Evolutionary conservation across 2,113 vertebrate genomes (phyloP).

Genomic region (Prolemur simus): DNA sequence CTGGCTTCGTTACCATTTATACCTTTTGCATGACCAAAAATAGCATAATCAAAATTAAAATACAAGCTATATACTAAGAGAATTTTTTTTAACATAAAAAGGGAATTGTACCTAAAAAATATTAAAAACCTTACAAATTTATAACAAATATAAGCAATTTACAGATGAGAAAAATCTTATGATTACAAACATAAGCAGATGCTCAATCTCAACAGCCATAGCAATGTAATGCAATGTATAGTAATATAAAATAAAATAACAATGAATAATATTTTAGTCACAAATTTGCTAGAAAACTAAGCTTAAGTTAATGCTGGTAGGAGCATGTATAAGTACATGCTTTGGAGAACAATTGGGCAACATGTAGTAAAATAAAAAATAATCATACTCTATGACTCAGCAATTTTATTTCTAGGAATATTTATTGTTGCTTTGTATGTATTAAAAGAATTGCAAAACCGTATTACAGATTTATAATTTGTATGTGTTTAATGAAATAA

Average conservation of each 20-base stretch:
- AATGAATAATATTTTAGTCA: neutral
- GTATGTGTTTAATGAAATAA: neutral
- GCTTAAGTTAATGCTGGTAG: too few species aligned
- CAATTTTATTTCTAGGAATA: neutral
- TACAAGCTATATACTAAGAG: neutral
- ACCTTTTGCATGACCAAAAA: neutral
- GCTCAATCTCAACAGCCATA: neutral
- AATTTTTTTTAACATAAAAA: neutral
- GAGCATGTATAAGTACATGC: neutral
- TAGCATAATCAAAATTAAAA: neutral
- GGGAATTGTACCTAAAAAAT: neutral
- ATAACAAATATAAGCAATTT: neutral
- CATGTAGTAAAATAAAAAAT: accelerated
- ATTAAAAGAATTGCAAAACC: neutral
- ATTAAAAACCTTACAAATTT: neutral
- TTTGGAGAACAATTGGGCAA: neutral
- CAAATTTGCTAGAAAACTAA: neutral
- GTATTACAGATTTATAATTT: neutral
- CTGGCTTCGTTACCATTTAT: neutral
- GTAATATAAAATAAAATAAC: neutral
- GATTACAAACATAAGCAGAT: neutral
- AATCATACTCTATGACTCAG: accelerated
- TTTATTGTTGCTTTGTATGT: neutral
- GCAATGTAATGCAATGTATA: accelerated
- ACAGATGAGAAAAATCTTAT: neutral